A percentile compares a stretch with the other conserved stretches of the same genome.
Evolutionary conservation across 1,140 invertebrate genomes (phyloP).

Genomic region (Macrobrachium rosenbergii): DNA sequence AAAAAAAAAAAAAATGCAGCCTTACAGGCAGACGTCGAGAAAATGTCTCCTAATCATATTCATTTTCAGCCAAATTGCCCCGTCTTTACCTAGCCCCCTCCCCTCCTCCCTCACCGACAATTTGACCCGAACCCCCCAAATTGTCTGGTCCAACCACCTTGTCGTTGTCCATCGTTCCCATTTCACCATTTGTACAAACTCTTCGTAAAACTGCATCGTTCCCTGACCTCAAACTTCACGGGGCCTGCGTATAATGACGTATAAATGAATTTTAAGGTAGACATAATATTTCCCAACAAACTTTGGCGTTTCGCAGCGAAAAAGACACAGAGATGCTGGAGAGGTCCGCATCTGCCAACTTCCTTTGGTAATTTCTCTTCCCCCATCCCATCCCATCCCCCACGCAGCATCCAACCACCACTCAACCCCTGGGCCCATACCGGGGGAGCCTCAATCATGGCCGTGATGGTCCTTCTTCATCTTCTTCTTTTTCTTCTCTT

Average conservation of each 20-base stretch:
- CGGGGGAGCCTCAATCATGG: not conserved
- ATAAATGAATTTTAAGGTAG: no score
- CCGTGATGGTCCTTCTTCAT: not conserved
- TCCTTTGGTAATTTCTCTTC: not conserved
- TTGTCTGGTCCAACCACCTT: not conserved
- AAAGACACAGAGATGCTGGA: no score
- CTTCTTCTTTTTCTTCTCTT: not conserved
- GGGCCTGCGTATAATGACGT: no score
- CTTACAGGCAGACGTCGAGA: slow-evolving; percentile 30
- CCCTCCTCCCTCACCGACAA: not conserved
- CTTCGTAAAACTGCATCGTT: not conserved
- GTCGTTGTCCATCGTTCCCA: not conserved
- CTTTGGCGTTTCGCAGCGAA: no score
- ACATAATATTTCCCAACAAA: no score
- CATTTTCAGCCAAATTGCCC: slow-evolving; percentile 47
- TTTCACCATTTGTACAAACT: not conserved
- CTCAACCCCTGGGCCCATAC: not conserved
- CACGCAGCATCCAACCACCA: not conserved
- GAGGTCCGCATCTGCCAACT: not conserved
- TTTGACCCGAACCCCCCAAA: not conserved
- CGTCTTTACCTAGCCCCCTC: slow-evolving; percentile 31
- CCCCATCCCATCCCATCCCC: not conserved
- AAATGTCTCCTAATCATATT: slow-evolving; percentile 55
- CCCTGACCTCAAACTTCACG: not conserved
- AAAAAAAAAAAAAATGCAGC: slow-evolving; percentile 30